A percentile compares a stretch with the other conserved stretches of the same genome.
Evolutionary conservation across 1,140 invertebrate genomes (phyloP).

Genomic region (Idris sp.): DNA sequence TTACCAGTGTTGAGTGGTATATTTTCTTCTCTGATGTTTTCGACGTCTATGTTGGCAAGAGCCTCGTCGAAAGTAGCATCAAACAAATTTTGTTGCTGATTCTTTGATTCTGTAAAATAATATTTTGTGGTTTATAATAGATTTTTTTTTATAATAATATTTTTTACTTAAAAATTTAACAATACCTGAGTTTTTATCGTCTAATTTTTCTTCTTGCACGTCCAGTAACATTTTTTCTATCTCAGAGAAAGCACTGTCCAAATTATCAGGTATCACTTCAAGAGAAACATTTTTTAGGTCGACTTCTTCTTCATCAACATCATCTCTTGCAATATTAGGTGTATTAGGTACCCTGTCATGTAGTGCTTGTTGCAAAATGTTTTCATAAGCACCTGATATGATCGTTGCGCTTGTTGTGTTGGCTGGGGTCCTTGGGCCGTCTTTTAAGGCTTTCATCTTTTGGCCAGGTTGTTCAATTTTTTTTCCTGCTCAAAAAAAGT

Average conservation of each 20-base stretch:
- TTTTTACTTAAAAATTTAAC: neutral
- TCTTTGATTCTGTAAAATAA: conserved; percentile 6
- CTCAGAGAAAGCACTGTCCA: conserved; percentile 1
- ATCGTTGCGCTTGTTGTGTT: neutral
- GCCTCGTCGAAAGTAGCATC: conserved; percentile 6
- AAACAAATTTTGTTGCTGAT: neutral
- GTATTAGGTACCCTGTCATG: neutral
- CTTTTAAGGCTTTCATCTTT: too few species aligned
- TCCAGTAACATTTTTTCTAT: conserved; percentile 2
- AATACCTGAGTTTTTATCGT: conserved; percentile 10
- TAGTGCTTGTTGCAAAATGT: neutral
- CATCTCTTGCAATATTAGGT: too few species aligned
- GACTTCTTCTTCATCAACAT: neutral
- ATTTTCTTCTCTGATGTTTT: neutral
- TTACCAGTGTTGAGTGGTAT: too few species aligned
- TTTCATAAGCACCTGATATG: neutral
- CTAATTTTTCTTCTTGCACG: neutral
- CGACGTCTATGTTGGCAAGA: conserved; percentile 1
- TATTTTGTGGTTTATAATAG: neutral
- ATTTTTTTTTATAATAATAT: neutral
- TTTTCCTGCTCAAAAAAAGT: too few species aligned
- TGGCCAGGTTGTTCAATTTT: too few species aligned
- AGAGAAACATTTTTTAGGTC: conserved; percentile 8
- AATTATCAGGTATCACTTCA: conserved; percentile 5
- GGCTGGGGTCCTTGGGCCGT: conserved; percentile 1